phyloP scores from a whole-genome alignment of 2,888 invertebrate genomes.

The Hypolimnas misippus region DNA sequence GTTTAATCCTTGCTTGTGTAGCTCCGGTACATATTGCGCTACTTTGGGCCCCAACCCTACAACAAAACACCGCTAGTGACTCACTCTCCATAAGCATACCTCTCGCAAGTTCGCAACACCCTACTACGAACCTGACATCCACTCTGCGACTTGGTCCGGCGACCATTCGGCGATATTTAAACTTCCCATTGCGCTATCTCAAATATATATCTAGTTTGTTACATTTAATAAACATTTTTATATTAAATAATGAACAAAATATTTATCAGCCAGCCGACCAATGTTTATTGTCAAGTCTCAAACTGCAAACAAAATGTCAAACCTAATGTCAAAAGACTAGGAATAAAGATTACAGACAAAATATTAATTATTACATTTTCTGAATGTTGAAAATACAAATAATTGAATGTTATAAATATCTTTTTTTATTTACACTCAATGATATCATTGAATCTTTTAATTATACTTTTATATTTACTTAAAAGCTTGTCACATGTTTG shows the following conservation, averaged over 20 bases:
- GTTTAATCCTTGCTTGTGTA: conserved; percentile 91
- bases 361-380: neutral
- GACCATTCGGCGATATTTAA: conserved; percentile 93
- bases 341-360: neutral
- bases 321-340: conserved; percentile 24
- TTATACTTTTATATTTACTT: too few relatives aligned
- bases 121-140: conserved; percentile 89
- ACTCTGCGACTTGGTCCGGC: conserved; percentile 94
- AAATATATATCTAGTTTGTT: conserved; percentile 20
- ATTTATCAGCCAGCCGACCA: conserved; percentile 29
- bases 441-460: neutral
- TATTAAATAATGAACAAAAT: conserved; percentile 28
- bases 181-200: conserved; percentile 59
- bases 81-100: conserved; percentile 46
- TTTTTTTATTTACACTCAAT: too few relatives aligned
- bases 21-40: conserved; percentile 90
- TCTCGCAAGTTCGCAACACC: conserved; percentile 43
- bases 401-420: too few relatives aligned
- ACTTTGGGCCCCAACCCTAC: conserved; percentile 91
- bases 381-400: too few relatives aligned
- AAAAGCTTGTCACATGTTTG: too few relatives aligned
- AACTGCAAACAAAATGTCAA: conserved; percentile 28
- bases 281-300: conserved; percentile 34
- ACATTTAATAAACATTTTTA: conserved; percentile 36
- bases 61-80: conserved; percentile 44